Evolutionary conservation across 2,888 invertebrate genomes (phyloP).

Genomic region (Ommatoiulus sabulosus): DNA sequence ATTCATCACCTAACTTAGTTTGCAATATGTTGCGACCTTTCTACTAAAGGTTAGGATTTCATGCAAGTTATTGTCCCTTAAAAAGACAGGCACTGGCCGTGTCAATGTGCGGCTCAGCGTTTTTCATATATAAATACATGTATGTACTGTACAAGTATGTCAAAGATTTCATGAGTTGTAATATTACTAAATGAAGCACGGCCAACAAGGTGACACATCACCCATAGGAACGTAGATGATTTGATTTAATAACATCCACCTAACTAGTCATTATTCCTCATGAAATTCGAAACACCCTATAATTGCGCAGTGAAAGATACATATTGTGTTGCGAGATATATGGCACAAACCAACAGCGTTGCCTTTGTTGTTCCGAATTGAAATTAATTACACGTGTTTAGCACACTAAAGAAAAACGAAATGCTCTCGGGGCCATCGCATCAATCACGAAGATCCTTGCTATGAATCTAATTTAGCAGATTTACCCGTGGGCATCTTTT

Average conservation of each 20-base stretch:
- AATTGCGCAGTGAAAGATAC: background rate
- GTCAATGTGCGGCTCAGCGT: too few species aligned
- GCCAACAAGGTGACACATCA: background rate
- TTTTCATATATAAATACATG: too few species aligned
- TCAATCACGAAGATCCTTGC: background rate
- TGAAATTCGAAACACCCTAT: background rate
- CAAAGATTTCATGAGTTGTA: background rate
- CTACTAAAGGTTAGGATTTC: too few species aligned
- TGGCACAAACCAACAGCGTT: background rate
- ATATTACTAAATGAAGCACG: background rate
- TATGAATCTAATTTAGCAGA: background rate
- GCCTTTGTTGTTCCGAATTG: slow-evolving; percentile 35
- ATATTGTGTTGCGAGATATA: background rate
- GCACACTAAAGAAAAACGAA: background rate
- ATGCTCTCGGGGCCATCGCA: background rate
- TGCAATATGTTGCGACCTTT: too few species aligned
- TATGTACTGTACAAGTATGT: background rate
- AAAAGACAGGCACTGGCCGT: too few species aligned
- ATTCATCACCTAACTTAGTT: too few species aligned
- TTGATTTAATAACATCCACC: background rate
- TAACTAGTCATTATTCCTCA: slow-evolving; percentile 9
- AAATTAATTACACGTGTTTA: background rate
- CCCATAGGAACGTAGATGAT: background rate
- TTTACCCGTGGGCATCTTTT: background rate
- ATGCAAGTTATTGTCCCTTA: too few species aligned